Evolutionary conservation across 2,797 vertebrate species (phyloP).

Genomic region (Sebastes aleutianus): DNA sequence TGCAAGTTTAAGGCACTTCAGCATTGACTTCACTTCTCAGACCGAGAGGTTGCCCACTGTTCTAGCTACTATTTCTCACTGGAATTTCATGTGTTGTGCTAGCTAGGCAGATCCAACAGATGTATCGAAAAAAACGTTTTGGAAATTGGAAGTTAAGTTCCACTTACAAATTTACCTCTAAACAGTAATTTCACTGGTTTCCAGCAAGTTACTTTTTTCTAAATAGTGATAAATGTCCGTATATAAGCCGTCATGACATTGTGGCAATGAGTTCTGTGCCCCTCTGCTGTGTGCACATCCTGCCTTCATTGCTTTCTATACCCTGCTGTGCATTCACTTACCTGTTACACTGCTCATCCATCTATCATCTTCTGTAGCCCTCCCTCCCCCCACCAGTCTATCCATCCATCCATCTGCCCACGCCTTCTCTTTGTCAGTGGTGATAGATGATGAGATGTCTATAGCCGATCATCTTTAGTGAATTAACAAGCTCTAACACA

Average conservation of each 20-base stretch:
- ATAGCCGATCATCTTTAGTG: neutral
- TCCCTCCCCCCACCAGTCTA: neutral
- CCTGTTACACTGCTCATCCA: neutral
- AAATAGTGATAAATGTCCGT: no score
- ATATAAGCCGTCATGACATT: no score
- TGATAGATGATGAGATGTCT: constrained; percentile 46
- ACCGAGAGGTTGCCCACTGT: no score
- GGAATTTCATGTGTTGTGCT: no score
- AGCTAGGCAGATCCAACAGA: neutral
- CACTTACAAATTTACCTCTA: neutral
- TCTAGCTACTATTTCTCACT: neutral
- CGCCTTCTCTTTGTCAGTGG: constrained; percentile 8
- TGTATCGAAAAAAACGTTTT: neutral
- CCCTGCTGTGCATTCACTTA: neutral
- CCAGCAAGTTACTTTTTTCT: no score
- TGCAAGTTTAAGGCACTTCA: no score
- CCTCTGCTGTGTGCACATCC: neutral
- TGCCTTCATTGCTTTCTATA: neutral
- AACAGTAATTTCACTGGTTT: no score
- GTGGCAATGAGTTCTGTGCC: neutral
- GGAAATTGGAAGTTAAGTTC: no score
- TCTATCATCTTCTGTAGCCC: neutral
- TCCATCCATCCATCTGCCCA: neutral
- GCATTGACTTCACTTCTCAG: no score
- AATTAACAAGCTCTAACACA: constrained; percentile 42